Base-by-base conservation (phyloP, 2,888 invertebrate genomes). In the Chrysolina haemoptera region DNA sequence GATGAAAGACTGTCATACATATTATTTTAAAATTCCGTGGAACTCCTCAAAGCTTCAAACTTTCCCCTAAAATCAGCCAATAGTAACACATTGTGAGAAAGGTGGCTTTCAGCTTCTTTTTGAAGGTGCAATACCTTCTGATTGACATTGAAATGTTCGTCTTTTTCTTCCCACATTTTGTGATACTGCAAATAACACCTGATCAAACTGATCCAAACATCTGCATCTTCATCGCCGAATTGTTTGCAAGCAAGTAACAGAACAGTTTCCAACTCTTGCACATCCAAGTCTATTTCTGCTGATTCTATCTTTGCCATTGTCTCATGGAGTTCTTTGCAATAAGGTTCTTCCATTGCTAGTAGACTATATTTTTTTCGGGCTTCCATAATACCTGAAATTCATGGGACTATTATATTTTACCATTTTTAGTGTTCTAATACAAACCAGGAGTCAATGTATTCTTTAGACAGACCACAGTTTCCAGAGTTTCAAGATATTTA, bases 141-240 rank as follows among this genome's bases (percentile, higher is more conserved):
- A 46, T 79, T 75, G 43, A 91, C 89, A 73, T 88, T 89, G 78
- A 90, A 90, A 0, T 90, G 87, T 76, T 91, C 91, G 4, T 93
- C 93, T 79, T 89, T 87, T 77, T 90, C 89, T 46, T 77, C 74
- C 90, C 90, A 89, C 95, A 94, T 86, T 48, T 75, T 63, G 63
- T 70, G 73, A 35, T 78, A 27, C 41, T 70, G 41, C 20, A 72
- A 95, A 94, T 75, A 90, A 88, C 68, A 95, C 91, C 82, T 92
- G 94, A 81, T 71, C 10, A 73, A 71, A 27, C 94, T 91, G 79
- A 94, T 89, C 95, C 96, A 96, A 16, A 95, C 89, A 76, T 92
- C 91, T 5, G 91, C 88, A 84, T 91, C 90, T 4, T 88, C 89
- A 80, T 89, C 89, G 0, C 95, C 95, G 86, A 94, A 94, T 77